Percentiles rank a stretch among this genome's conserved stretches.
Evolutionary conservation across 2,113 vertebrate genomes (phyloP).

Genomic region (Paramisgurnus dabryanus): DNA sequence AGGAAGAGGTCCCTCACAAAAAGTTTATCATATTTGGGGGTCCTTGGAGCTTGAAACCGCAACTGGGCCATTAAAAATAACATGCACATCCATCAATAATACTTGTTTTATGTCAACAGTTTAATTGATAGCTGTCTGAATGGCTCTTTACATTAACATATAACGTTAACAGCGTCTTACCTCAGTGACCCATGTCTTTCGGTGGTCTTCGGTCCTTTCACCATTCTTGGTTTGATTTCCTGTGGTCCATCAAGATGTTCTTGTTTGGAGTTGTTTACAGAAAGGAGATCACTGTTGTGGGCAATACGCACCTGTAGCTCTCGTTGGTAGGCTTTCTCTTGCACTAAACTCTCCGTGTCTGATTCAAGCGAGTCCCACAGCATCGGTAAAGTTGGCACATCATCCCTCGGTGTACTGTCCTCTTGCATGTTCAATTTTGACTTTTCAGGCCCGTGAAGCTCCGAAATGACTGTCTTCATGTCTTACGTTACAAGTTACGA

Average conservation of each 20-base stretch:
- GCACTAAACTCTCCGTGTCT: slow-evolving; percentile 66
- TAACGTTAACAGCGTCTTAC: background rate
- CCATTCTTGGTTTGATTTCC: background rate
- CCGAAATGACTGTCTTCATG: slow-evolving; percentile 2
- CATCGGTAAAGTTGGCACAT: slow-evolving; percentile 21
- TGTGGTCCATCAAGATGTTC: background rate
- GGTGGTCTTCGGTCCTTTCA: background rate
- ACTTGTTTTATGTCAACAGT: too few species aligned
- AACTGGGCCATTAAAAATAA: too few species aligned
- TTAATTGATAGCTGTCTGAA: too few species aligned
- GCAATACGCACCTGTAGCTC: slow-evolving; percentile 53
- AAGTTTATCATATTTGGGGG: too few species aligned
- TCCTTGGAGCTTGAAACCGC: too few species aligned
- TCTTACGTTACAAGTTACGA: background rate
- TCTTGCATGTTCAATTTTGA: background rate
- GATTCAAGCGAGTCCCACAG: slow-evolving; percentile 70
- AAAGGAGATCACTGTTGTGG: background rate
- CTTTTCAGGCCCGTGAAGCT: background rate
- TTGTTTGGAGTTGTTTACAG: background rate
- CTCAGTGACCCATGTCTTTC: background rate
- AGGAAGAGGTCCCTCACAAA: too few species aligned
- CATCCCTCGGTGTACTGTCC: background rate
- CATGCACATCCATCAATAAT: too few species aligned
- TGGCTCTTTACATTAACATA: too few species aligned
- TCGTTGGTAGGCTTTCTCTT: slow-evolving; percentile 60